These are phyloP conservation scores for Zosterops japonicus DNA, from an alignment of 2,113 vertebrate genomes.

Conservation along the genomic window DNA sequence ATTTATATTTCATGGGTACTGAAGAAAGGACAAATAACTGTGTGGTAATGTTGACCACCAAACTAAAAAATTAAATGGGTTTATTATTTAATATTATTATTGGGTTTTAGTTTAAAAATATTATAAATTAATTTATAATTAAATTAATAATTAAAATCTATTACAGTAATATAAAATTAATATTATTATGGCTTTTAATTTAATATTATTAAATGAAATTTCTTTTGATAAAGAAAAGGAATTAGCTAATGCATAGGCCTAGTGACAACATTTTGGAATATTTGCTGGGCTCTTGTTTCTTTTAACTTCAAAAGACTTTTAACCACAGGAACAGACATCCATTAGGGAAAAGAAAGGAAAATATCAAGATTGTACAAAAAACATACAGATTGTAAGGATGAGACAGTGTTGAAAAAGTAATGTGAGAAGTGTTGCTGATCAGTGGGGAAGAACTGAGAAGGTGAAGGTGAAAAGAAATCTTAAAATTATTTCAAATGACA, in stretches of 20 bases:
- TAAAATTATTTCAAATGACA: background rate
- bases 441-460: background rate
- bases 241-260: background rate
- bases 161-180: too few species aligned
- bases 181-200: too few species aligned
- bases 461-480: background rate
- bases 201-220: too few species aligned
- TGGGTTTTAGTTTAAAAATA: too few species aligned
- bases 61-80: background rate
- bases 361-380: background rate
- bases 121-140: too few species aligned
- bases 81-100: too few species aligned
- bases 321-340: background rate
- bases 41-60: background rate
- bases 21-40: background rate
- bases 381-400: background rate
- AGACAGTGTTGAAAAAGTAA: background rate
- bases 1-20: background rate
- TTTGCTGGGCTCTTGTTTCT: background rate
- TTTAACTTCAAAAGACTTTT: background rate
- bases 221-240: background rate
- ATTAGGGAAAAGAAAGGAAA: background rate
- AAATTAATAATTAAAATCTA: too few species aligned
- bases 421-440: background rate
- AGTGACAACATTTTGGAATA: background rate